Percentiles rank a stretch among this genome's conserved stretches.
phyloP scores from a whole-genome alignment of 2,113 vertebrate species.

The Cyphomyrus plagiostoma region DNA sequence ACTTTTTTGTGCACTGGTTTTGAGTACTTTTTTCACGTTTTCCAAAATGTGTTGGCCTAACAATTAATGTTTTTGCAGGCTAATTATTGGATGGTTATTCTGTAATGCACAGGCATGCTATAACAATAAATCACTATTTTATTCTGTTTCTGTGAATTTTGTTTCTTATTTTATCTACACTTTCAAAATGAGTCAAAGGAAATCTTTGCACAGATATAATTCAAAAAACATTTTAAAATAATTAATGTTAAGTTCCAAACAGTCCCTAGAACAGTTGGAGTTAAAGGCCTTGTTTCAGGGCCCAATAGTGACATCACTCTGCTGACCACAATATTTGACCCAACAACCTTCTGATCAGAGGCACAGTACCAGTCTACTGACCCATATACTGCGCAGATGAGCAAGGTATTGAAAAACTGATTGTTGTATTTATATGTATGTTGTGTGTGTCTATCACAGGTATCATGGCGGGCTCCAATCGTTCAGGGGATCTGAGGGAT shows the following conservation, averaged over 20 bases:
- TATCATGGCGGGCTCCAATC: conserved; percentile 98
- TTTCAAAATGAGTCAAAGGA: background rate
- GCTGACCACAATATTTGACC: background rate
- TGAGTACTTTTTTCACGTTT: background rate
- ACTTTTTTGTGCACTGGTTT: background rate
- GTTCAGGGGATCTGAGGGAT: conserved; percentile 92
- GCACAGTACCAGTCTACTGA: background rate
- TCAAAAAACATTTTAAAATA: background rate
- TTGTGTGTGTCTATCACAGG: conserved; percentile 55
- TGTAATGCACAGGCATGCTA: background rate
- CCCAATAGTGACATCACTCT: background rate
- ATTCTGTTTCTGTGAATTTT: background rate
- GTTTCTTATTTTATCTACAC: background rate
- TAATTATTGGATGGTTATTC: background rate
- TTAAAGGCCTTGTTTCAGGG: background rate
- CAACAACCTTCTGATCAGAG: background rate
- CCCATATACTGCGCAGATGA: background rate
- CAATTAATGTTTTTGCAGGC: background rate
- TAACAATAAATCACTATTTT: background rate
- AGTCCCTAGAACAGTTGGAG: background rate
- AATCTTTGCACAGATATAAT: background rate
- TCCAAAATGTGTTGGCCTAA: background rate
- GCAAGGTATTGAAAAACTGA: background rate
- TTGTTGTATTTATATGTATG: background rate
- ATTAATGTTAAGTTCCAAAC: background rate